Evolutionary conservation across 2,113 vertebrate genomes (phyloP), one percentile per base, ranked within the genome.

Genomic region (Nothobranchius kuhntae): DNA sequence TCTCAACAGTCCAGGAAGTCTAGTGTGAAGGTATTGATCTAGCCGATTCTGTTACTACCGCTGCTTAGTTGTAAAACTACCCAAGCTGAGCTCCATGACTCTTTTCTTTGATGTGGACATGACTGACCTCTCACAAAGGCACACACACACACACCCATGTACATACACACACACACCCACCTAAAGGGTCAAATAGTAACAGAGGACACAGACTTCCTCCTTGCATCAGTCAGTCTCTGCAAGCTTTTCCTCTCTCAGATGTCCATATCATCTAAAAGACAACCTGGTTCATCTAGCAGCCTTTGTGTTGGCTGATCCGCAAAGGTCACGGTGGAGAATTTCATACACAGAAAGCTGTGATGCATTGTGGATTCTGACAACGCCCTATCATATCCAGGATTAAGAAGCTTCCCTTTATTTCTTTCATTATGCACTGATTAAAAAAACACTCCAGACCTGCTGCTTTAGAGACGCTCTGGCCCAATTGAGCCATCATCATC

Each of bases 11-110:
- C 42, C 52, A 6, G 42, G 68, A 72, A 71, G 69, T 72, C 40
- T 55, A 59, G 75, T 45, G 69, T 13, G 51, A 63, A 54, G 45
- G 42, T 72, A 86, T 76, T 66, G 68, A 83, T 82, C 38, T 12
- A 9, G 7, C 24, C 26, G 63, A 45, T 40, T 68, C 53, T 63
- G 50, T 64, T 77, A 77, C 65, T 60, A 77, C 67, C 60, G 52
- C 24, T 73, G 54, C 52, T 70, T 42, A 30, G 35, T 35, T 78
- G 69, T 57, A 73, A 68, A 56, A 26, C 4, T 65, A 71, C 54
- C 58, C 53, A 56, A 30, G 46, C 56, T 57, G 56, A 82, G 53
- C 45, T 35, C 53, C 15, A 81, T 66, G 78, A 74, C 60, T 81
- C 46, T 80, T 79, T 61, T 64, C 14, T 75, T 67, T 72, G 61